Evolutionary conservation across 2,113 vertebrate genomes (phyloP).

Genomic region (Alaudala cheleensis): DNA sequence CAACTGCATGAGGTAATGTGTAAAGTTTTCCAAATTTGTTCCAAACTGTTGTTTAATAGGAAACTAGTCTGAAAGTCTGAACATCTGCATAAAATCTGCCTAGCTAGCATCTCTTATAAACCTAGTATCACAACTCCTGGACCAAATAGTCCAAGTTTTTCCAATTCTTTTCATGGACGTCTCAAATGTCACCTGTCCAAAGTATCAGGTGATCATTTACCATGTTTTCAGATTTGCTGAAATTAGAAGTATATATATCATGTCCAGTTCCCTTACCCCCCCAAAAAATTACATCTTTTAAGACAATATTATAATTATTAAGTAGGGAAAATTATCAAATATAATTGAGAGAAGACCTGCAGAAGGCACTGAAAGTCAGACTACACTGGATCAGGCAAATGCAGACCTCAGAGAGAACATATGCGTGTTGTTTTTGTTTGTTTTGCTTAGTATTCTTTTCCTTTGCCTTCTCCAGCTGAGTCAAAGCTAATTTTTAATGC

Average conservation of each 20-base stretch:
- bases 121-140: not conserved
- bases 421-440: accelerated
- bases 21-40: not conserved
- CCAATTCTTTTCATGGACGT: not conserved
- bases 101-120: not conserved
- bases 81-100: not conserved
- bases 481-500: not conserved
- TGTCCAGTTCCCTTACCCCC: not conserved
- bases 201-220: not conserved
- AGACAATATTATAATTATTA: not conserved
- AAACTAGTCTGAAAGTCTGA: not conserved
- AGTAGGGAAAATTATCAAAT: not conserved
- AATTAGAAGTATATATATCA: not conserved
- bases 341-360: not conserved
- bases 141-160: not conserved
- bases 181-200: not conserved
- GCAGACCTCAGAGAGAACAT: not conserved
- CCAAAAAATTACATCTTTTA: not conserved
- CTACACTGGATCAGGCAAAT: not conserved
- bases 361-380: not conserved
- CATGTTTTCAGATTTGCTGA: not conserved
- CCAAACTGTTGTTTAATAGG: not conserved
- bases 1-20: not conserved
- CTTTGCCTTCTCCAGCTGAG: not conserved
- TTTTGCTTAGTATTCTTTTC: not conserved